Evolutionary conservation across 1,140 invertebrate species (phyloP).

Genomic region (Ceratina australensis): DNA sequence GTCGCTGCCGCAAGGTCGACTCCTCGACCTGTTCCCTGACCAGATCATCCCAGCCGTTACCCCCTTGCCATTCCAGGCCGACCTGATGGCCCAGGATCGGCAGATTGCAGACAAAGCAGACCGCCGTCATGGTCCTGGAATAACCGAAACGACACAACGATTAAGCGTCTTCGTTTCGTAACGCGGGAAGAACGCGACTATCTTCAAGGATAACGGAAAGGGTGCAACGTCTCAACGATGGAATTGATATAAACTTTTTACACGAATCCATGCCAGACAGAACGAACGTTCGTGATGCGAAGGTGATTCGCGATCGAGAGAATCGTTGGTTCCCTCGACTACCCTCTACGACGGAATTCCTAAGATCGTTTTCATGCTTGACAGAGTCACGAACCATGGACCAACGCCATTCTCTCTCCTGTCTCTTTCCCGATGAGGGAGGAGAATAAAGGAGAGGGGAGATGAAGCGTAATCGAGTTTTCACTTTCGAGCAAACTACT

Average conservation of each 20-base stretch:
- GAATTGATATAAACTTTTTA: conserved; percentile 36
- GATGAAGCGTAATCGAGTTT: conserved; percentile 3
- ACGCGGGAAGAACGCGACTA: not conserved
- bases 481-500: conserved; percentile 15
- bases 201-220: conserved; percentile 1
- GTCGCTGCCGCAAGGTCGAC: conserved; percentile 88
- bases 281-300: conserved; percentile 63
- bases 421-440: not conserved
- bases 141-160: not conserved
- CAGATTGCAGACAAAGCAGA: conserved; percentile 97
- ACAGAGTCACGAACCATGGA: not conserved
- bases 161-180: not conserved
- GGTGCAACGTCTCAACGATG: conserved; percentile 65
- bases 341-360: conserved; percentile 6
- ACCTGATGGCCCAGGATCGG: conserved; percentile 96
- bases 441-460: not conserved
- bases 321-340: conserved; percentile 47
- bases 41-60: conserved; percentile 95
- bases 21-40: conserved; percentile 91
- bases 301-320: conserved; percentile 37
- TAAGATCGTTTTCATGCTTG: conserved; percentile 31
- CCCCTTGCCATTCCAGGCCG: conserved; percentile 94
- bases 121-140: conserved; percentile 92
- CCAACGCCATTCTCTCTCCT: no score
- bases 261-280: conserved; percentile 75